These are phyloP conservation scores for Nymphicus hollandicus DNA, from an alignment of 2,113 vertebrate species.

Conservation along the genomic window DNA sequence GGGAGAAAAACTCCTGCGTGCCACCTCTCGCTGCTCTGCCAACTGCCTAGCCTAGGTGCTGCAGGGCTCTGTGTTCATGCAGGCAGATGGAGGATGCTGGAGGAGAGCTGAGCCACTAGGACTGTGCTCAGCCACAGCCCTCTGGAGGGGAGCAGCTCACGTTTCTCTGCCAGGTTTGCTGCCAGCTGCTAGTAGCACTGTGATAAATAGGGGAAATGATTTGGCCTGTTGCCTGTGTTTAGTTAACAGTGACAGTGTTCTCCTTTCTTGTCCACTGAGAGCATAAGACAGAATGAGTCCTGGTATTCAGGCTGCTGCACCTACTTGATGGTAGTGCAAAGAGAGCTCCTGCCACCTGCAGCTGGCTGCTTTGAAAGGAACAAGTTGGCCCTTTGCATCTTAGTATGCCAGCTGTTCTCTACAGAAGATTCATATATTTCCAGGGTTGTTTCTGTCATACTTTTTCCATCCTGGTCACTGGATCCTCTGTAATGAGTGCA, in stretches of 20 bases:
- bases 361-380: neutral
- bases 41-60: neutral
- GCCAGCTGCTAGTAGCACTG: neutral
- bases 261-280: neutral
- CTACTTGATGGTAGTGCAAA: accelerated
- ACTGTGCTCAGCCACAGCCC: neutral
- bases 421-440: neutral
- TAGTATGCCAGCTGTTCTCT: neutral
- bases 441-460: neutral
- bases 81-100: neutral
- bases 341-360: neutral
- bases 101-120: accelerated
- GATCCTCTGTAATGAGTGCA: neutral
- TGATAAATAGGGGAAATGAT: neutral
- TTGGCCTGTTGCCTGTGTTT: neutral
- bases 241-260: neutral
- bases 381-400: accelerated
- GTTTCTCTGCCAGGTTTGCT: neutral
- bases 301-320: neutral
- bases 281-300: neutral
- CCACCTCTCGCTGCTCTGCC: accelerated
- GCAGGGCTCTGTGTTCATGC: too few species aligned
- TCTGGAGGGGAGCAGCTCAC: accelerated
- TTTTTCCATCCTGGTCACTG: neutral
- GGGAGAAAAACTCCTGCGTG: neutral